Evolutionary conservation across 2,113 vertebrate genomes (phyloP), one percentile per base, ranked within the genome.

Genomic region (Syngnathus floridae): DNA sequence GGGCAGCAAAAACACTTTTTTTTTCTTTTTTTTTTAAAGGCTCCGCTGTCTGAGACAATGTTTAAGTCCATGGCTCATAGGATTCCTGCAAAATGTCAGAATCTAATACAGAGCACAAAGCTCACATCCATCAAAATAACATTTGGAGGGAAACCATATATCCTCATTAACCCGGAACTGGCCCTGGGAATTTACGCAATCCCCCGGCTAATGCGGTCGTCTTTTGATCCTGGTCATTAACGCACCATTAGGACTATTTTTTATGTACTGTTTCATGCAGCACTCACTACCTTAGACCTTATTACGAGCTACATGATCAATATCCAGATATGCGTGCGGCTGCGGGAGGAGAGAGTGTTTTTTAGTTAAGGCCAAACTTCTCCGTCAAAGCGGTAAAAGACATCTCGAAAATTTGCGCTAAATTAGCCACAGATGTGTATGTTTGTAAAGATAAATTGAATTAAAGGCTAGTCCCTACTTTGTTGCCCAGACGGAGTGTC

Each of bases 371-470:
- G 79, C 82, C 78, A 81, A 87, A 88, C 80, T 69, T 85, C 78
- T 79, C 66, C 70, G 82, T 82, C 80, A 80, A 78, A 80, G 74
- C 74, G 80, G 81, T 84, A 85, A 90, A 86, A 90, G 81, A 90
- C 85, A 88, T 86, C 84, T 82, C 59, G 65, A 81, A 90, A 88
- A 84, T 81, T 81, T 87, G 82, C 74, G 82, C 75, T 65, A 88
- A 90, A 89, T 86, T 74, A 88, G 84, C 78, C 72, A 71, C 88
- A 90, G 88, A 89, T 90, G 90, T 88, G 84, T 83, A 78, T 90
- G 87, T 90, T 89, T 88, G 86, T 82, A 85, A 82, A 87, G 86
- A 86, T 87, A 88, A 88, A 88, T 91, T 90, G 78, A 85, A 88
- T 90, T 88, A 88, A 84, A 88, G 81, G 76, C 74, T 74, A 76